These are phyloP conservation scores for Leptinotarsa tumamoca DNA, from an alignment of 2,888 invertebrate genomes.

Conservation along the genomic window DNA sequence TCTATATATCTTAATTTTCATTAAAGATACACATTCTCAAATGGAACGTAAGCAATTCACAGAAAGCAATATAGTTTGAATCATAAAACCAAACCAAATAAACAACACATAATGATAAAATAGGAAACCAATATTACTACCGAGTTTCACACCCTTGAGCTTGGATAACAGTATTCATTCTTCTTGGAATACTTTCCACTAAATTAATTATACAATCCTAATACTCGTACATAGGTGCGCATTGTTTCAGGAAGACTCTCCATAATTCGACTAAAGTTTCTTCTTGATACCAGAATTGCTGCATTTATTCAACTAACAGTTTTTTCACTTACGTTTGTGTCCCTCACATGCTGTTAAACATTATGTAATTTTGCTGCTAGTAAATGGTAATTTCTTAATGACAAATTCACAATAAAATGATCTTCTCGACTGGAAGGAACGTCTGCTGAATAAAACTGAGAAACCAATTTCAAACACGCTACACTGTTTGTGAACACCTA, in stretches of 20 bases:
- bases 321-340: background rate
- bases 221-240: background rate
- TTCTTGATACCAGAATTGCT: background rate
- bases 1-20: too few relatives aligned
- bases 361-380: background rate
- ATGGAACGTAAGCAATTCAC: too few relatives aligned
- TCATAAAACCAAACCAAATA: too few relatives aligned
- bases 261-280: background rate
- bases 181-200: background rate
- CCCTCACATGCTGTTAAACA: background rate
- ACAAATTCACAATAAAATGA: too few relatives aligned
- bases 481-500: background rate
- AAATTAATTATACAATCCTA: background rate
- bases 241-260: background rate
- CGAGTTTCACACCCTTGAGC: background rate
- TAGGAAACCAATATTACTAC: background rate
- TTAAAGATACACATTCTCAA: too few relatives aligned
- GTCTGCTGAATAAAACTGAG: background rate
- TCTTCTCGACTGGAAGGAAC: too few relatives aligned
- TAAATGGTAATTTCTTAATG: background rate
- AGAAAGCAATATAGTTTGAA: too few relatives aligned
- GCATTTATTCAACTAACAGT: background rate
- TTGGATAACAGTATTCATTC: background rate
- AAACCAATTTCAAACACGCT: background rate
- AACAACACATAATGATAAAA: background rate